Percentiles rank a stretch among this genome's conserved stretches.
Evolutionary conservation across 2,113 vertebrate species (phyloP).

Genomic region (Dromaius novaehollandiae): DNA sequence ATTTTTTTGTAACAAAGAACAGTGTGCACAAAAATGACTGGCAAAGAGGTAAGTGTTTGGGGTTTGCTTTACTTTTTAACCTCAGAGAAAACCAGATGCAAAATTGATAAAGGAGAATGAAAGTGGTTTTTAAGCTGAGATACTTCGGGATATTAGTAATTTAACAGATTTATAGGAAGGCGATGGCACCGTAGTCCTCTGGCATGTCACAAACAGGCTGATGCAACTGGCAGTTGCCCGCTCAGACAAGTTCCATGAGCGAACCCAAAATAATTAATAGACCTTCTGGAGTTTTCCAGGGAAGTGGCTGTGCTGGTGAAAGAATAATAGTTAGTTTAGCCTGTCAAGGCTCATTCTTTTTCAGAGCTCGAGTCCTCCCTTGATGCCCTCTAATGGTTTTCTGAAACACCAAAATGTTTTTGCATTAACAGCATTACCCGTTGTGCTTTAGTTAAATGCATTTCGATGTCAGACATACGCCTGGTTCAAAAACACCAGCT

Average conservation of each 20-base stretch:
- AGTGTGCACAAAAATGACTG: conserved; percentile 11
- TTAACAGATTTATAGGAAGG: conserved; percentile 36
- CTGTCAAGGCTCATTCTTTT: conserved; percentile 76
- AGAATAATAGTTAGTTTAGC: conserved; percentile 62
- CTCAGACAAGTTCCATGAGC: conserved; percentile 33
- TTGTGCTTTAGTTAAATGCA: conserved; percentile 72
- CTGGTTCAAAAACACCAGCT: conserved; percentile 39
- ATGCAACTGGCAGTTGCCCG: conserved; percentile 34
- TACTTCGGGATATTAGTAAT: conserved; percentile 48
- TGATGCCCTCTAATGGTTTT: conserved; percentile 76
- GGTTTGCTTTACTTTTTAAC: conserved; percentile 55
- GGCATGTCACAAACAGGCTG: conserved; percentile 35
- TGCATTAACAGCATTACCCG: conserved; percentile 65
- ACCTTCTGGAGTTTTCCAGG: conserved; percentile 63
- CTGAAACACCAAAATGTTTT: conserved; percentile 74
- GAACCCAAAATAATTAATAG: conserved; percentile 70
- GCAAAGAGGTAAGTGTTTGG: conserved; percentile 50
- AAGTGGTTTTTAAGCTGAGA: background rate
- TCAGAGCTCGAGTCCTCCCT: conserved; percentile 65
- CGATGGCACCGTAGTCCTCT: conserved; percentile 23
- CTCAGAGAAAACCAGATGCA: conserved; percentile 50
- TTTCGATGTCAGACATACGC: conserved; percentile 68
- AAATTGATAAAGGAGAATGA: conserved; percentile 27
- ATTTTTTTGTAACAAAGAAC: conserved; percentile 53
- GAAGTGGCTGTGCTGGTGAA: conserved; percentile 23